Percentiles rank a stretch among this genome's conserved stretches.
Evolutionary conservation across 1,140 invertebrate genomes (phyloP).

Genomic region (Eriosoma lanigerum): DNA sequence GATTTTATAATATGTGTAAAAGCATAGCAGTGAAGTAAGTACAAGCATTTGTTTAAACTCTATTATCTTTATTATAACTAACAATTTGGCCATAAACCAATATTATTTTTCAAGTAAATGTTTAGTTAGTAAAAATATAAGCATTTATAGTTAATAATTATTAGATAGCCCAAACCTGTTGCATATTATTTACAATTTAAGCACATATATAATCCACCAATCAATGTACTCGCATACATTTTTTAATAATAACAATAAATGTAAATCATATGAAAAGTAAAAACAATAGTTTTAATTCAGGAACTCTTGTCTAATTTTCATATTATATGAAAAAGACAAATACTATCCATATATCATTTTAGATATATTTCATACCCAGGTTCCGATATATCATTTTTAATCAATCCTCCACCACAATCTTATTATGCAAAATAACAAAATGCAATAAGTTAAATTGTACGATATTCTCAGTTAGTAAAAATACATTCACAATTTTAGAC

Average conservation of each 20-base stretch:
- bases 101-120: conserved; percentile 17
- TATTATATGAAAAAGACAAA: neutral
- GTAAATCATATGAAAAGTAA: neutral
- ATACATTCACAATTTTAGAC: conserved; percentile 15
- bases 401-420: conserved; percentile 48
- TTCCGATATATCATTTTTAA: neutral
- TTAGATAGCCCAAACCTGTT: conserved; percentile 19
- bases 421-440: conserved; percentile 23
- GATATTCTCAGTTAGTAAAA: conserved; percentile 20
- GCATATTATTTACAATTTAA: neutral
- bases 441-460: conserved; percentile 19
- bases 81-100: neutral
- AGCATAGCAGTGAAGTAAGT: conserved; percentile 45
- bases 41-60: conserved; percentile 1
- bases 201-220: neutral
- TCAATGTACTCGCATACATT: too few relatives aligned
- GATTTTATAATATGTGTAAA: conserved; percentile 35
- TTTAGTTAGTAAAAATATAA: conserved; percentile 11
- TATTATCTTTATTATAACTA: conserved; percentile 20
- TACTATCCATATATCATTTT: neutral
- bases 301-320: conserved; percentile 24
- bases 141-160: neutral
- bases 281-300: conserved; percentile 17
- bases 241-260: too few relatives aligned
- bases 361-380: neutral